Percentiles rank a stretch among this genome's conserved stretches.
Conservation (phyloP, 2,113 vertebrate species). For the Holacanthus passer region DNA sequence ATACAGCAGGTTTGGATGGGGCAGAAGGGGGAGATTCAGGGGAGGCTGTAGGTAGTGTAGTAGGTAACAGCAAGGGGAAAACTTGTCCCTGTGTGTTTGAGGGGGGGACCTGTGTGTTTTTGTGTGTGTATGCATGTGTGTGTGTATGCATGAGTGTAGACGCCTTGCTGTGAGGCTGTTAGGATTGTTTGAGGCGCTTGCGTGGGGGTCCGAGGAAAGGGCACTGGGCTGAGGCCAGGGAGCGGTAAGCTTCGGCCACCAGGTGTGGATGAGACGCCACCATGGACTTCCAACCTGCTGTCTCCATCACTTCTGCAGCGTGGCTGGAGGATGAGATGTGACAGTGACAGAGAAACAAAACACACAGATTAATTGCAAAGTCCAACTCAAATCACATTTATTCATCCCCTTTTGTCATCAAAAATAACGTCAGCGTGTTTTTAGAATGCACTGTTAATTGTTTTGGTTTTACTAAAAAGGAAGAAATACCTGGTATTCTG, state of each 20-base stretch:
- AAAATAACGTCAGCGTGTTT: too few relatives aligned
- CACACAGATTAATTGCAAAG: too few relatives aligned
- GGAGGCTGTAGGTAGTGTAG: slow-evolving; percentile 73
- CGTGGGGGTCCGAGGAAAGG: slow-evolving; percentile 97
- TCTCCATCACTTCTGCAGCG: slow-evolving; percentile 96
- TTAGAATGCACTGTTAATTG: too few relatives aligned
- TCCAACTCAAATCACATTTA: too few relatives aligned
- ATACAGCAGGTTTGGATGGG: slow-evolving; percentile 75
- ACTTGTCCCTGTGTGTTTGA: slow-evolving; percentile 58
- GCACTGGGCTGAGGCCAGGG: slow-evolving; percentile 96
- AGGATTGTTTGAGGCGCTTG: slow-evolving; percentile 99
- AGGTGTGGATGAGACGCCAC: slow-evolving; percentile 96
- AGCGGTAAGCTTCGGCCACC: slow-evolving; percentile 97
- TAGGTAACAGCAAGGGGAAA: slow-evolving; percentile 69
- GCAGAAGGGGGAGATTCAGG: slow-evolving; percentile 49
- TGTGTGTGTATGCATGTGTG: slow-evolving; percentile 30
- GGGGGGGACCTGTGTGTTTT: slow-evolving; percentile 34
- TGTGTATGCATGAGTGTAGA: slow-evolving; percentile 3
- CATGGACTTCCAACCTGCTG: slow-evolving; percentile 98
- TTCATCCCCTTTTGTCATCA: too few relatives aligned
- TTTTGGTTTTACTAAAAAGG: too few relatives aligned
- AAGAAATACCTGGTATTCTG: too few relatives aligned
- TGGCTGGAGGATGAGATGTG: slow-evolving; percentile 55
- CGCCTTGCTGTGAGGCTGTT: slow-evolving; percentile 69
- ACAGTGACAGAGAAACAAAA: not conserved